Conservation (phyloP, 1,140 invertebrate species). For the Telenomus remus region DNA sequence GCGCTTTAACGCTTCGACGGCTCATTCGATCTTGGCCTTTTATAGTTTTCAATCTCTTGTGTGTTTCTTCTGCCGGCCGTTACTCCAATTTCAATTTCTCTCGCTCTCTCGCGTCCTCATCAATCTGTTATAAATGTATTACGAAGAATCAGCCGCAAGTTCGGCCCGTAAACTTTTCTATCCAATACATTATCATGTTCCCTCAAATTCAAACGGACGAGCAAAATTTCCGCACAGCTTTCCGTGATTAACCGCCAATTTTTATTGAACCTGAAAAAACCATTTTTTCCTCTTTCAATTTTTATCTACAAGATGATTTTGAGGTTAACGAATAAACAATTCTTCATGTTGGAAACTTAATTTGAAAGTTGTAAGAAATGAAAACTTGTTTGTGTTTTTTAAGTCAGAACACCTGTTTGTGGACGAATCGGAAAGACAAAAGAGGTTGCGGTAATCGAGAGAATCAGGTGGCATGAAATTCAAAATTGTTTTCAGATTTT, state of each 20-base stretch:
- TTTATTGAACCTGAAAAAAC: neutral
- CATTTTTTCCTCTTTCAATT: neutral
- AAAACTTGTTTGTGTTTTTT: too few relatives aligned
- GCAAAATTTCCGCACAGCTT: slow-evolving; percentile 34
- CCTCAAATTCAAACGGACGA: slow-evolving; percentile 43
- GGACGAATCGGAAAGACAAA: neutral
- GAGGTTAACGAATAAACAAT: too few relatives aligned
- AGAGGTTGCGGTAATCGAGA: neutral
- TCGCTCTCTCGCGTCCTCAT: slow-evolving; percentile 25
- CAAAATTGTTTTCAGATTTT: slow-evolving; percentile 16
- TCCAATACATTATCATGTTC: slow-evolving; percentile 39
- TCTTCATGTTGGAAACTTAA: too few relatives aligned
- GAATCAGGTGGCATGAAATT: slow-evolving; percentile 15
- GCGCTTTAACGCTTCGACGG: slow-evolving; percentile 49
- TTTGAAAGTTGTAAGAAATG: too few relatives aligned
- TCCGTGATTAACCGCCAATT: slow-evolving; percentile 31
- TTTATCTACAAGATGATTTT: too few relatives aligned
- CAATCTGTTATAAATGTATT: slow-evolving; percentile 50
- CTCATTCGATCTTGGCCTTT: slow-evolving; percentile 50
- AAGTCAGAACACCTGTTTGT: neutral
- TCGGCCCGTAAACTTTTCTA: slow-evolving; percentile 37
- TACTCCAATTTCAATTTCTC: slow-evolving; percentile 41
- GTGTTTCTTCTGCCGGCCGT: slow-evolving; percentile 40
- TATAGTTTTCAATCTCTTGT: slow-evolving; percentile 53
- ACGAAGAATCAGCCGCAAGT: slow-evolving; percentile 38